These are phyloP conservation scores for Microctonus brassicae DNA, from an alignment of 2,888 invertebrate species.

Conservation along the genomic window DNA sequence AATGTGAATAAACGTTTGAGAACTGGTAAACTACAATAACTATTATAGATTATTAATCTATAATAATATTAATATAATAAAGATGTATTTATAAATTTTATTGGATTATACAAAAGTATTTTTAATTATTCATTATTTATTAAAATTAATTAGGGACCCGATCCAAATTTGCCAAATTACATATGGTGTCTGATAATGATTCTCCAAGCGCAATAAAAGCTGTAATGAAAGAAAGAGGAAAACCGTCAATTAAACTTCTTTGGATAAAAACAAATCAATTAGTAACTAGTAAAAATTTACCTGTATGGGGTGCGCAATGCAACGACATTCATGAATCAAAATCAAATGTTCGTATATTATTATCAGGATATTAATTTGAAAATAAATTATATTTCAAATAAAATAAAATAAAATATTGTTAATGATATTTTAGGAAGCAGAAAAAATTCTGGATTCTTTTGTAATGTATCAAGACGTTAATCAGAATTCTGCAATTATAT, in stretches of 20 bases:
- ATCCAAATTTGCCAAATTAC: too few relatives aligned
- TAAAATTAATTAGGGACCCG: too few relatives aligned
- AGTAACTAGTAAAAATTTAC: not conserved
- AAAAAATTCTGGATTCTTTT: not conserved
- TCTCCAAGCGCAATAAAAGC: not conserved
- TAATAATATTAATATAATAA: too few relatives aligned
- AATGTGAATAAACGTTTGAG: not conserved
- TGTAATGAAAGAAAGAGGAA: not conserved
- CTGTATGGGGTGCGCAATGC: not conserved
- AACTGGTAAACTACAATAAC: not conserved
- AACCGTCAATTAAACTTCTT: not conserved
- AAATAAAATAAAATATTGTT: not conserved
- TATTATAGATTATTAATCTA: too few relatives aligned
- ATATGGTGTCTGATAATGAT: too few relatives aligned
- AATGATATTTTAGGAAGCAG: not conserved
- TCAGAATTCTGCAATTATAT: not conserved
- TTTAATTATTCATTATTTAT: too few relatives aligned
- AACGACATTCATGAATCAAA: not conserved
- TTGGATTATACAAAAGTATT: too few relatives aligned
- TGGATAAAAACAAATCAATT: not conserved
- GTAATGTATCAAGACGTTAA: not conserved
- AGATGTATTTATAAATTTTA: too few relatives aligned
- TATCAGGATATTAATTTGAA: not conserved
- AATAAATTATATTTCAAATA: not conserved
- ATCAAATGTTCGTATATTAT: not conserved